Evolutionary conservation across 2,888 invertebrate genomes (phyloP).

Genomic region (Dryobotodes eremita): DNA sequence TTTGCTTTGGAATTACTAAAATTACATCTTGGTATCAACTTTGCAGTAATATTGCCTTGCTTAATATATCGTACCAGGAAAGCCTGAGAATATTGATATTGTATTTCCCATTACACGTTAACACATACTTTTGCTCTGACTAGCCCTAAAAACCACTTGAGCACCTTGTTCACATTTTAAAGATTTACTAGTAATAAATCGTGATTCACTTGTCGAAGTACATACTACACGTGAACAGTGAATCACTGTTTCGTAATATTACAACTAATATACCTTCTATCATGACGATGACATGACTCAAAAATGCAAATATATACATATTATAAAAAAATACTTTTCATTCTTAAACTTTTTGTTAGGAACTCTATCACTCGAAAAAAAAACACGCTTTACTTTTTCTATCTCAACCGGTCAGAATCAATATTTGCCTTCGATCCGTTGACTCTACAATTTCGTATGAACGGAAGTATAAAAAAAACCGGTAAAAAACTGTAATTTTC

Average conservation of each 20-base stretch:
- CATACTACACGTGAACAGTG: slow-evolving; percentile 13
- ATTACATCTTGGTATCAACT: background rate
- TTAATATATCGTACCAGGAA: background rate
- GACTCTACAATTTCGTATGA: slow-evolving; percentile 73
- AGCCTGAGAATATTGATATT: background rate
- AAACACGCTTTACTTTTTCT: slow-evolving; percentile 47
- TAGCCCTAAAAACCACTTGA: background rate
- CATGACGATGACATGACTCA: slow-evolving; percentile 26
- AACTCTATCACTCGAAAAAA: slow-evolving; percentile 44
- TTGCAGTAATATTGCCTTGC: background rate
- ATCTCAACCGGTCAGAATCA: slow-evolving; percentile 70
- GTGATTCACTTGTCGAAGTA: slow-evolving; percentile 40
- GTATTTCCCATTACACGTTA: background rate
- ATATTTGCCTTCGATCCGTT: slow-evolving; percentile 82
- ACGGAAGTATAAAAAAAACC: slow-evolving; percentile 68
- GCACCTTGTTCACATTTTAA: background rate
- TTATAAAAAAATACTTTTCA: background rate
- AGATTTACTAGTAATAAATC: slow-evolving; percentile 10
- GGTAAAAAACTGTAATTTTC: slow-evolving; percentile 63
- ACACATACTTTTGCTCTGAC: background rate
- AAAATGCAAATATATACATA: background rate
- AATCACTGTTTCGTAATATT: slow-evolving; percentile 29
- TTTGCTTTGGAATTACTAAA: background rate
- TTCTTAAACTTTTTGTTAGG: slow-evolving; percentile 26
- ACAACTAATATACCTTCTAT: background rate